Conservation (phyloP, 2,797 vertebrate genomes). For the Hydrolagus colliei region DNA sequence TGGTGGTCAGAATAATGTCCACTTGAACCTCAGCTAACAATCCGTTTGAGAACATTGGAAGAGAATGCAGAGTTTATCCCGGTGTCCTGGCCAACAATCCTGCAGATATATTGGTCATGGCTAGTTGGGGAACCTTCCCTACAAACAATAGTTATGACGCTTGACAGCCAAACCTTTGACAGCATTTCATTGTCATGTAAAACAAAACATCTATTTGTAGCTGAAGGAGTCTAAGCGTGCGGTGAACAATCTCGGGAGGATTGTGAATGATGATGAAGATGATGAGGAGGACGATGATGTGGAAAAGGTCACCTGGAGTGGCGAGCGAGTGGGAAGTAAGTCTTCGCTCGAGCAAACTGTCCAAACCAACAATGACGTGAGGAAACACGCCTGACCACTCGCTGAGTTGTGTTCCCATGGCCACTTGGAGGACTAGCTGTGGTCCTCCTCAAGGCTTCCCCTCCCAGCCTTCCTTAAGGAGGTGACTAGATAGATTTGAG, state of each 20-base stretch:
- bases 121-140: too few relatives aligned
- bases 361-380: too few relatives aligned
- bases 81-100: not conserved
- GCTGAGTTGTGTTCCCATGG: too few relatives aligned
- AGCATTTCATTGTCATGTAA: too few relatives aligned
- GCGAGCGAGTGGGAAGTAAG: constrained; percentile 90
- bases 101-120: too few relatives aligned
- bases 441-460: too few relatives aligned
- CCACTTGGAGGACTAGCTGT: too few relatives aligned
- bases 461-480: too few relatives aligned
- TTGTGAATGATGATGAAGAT: constrained; percentile 66
- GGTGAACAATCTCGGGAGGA: constrained; percentile 75
- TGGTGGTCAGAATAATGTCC: not conserved
- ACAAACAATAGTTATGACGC: too few relatives aligned
- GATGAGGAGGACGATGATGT: constrained; percentile 69
- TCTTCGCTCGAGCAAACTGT: constrained; percentile 4
- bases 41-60: too few relatives aligned
- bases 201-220: constrained; percentile 46
- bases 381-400: too few relatives aligned
- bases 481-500: too few relatives aligned
- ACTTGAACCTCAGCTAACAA: not conserved
- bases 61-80: not conserved
- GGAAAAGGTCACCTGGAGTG: constrained; percentile 87
- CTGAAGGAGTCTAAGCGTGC: constrained; percentile 82
- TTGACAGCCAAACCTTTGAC: not conserved